A percentile compares a stretch with the other conserved stretches of the same genome.
phyloP scores from a whole-genome alignment of 1,140 invertebrate genomes.

The Pinna nobilis region DNA sequence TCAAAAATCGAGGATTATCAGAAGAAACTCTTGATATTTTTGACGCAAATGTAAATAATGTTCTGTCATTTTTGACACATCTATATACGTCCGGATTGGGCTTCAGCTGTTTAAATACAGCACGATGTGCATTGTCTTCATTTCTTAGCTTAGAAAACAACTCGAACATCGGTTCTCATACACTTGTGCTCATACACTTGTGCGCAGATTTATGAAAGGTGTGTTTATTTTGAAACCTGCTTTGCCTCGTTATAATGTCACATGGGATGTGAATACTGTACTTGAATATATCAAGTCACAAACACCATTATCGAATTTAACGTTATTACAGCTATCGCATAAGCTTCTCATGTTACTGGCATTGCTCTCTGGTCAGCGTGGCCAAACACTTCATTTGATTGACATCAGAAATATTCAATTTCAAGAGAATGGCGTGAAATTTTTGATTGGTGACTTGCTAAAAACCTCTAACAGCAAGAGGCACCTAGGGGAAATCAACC shows the following conservation, averaged over 20 bases:
- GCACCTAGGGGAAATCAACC: conserved; percentile 14
- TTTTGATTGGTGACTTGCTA: conserved; percentile 6
- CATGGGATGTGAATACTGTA: conserved; percentile 23
- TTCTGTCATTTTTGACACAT: not conserved
- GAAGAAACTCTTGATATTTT: conserved; percentile 6
- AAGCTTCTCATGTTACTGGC: conserved; percentile 13
- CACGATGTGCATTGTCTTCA: conserved; percentile 11
- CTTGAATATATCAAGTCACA: not conserved
- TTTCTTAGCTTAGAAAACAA: not conserved
- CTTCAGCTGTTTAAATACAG: conserved; percentile 16
- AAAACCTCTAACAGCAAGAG: not conserved
- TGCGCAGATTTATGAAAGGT: not conserved
- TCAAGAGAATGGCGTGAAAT: not conserved
- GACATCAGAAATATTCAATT: conserved; percentile 10
- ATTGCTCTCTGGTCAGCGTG: conserved; percentile 6
- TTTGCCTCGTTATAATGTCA: not conserved
- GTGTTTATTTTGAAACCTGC: conserved; percentile 3
- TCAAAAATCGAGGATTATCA: conserved; percentile 37
- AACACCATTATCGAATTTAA: not conserved
- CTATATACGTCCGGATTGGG: not conserved
- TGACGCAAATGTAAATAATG: not conserved
- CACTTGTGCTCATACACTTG: not conserved
- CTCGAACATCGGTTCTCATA: not conserved
- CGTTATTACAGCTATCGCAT: not conserved
- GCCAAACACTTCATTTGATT: not conserved